Percentiles rank a stretch among this genome's conserved stretches.
phyloP scores from a whole-genome alignment of 1,140 invertebrate species.

The Chymomyza costata region DNA sequence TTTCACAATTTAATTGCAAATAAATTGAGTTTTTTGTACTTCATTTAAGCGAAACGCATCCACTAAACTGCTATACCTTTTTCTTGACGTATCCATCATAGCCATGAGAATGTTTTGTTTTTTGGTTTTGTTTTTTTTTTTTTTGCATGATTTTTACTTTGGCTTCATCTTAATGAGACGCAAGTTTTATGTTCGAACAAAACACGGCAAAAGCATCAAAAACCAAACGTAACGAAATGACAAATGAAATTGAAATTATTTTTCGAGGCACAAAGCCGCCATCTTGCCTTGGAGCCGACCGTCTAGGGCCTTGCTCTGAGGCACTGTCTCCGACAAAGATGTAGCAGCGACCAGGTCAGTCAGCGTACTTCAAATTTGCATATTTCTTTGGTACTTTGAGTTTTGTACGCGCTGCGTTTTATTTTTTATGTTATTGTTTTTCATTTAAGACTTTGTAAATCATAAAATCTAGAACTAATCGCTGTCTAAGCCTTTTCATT shows the following conservation, averaged over 20 bases:
- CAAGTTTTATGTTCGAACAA: slow-evolving; percentile 37
- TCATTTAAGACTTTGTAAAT: not conserved
- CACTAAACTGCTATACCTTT: slow-evolving; percentile 12
- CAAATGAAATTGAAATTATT: slow-evolving; percentile 68
- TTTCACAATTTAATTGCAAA: slow-evolving; percentile 73
- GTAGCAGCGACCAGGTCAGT: too few relatives aligned
- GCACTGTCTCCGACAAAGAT: too few relatives aligned
- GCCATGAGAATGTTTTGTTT: slow-evolving; percentile 28
- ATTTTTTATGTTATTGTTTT: not conserved
- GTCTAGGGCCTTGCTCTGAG: too few relatives aligned
- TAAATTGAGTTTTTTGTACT: slow-evolving; percentile 75
- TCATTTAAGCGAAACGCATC: slow-evolving; percentile 70
- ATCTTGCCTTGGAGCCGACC: not conserved
- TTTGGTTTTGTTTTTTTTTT: too few relatives aligned
- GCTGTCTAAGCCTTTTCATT: not conserved
- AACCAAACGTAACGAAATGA: slow-evolving; percentile 52
- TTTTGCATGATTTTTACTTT: too few relatives aligned
- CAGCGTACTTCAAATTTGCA: slow-evolving; percentile 18
- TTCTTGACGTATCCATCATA: slow-evolving; percentile 56
- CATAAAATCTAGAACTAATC: slow-evolving; percentile 4
- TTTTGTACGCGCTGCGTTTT: too few relatives aligned
- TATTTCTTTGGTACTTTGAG: slow-evolving; percentile 1
- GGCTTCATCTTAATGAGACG: too few relatives aligned
- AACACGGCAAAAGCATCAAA: slow-evolving; percentile 6
- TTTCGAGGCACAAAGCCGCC: slow-evolving; percentile 5